phyloP scores from a whole-genome alignment of 2,888 invertebrate genomes.

The Aphidoletes aphidimyza region DNA sequence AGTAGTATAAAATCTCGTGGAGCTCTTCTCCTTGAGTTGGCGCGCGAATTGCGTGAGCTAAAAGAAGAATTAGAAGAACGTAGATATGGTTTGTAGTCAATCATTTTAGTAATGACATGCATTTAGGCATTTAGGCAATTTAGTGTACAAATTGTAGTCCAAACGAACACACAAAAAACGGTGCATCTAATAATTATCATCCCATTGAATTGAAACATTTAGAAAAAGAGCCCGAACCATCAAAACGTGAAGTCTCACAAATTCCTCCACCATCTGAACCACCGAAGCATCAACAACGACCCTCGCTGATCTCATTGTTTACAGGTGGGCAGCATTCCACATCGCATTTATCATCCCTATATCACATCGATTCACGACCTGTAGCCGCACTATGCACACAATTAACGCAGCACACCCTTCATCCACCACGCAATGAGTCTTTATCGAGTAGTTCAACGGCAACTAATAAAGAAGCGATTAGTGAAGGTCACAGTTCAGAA shows the following conservation, averaged over 20 bases:
- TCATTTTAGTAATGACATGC: no score
- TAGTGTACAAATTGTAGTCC: no score
- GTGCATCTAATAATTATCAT: no score
- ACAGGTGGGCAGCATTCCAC: constrained; percentile 67
- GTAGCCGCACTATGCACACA: constrained; percentile 66
- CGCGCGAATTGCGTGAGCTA: constrained; percentile 84
- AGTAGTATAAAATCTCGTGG: constrained; percentile 79
- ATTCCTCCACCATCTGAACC: constrained; percentile 67
- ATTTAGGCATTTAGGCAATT: no score
- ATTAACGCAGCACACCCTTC: constrained; percentile 66
- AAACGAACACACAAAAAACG: no score
- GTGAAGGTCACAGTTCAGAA: constrained; percentile 66
- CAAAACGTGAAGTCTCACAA: constrained; percentile 66
- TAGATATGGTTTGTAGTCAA: constrained; percentile 63
- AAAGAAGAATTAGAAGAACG: constrained; percentile 87
- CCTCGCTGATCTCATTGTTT: constrained; percentile 76
- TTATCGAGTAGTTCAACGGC: constrained; percentile 72
- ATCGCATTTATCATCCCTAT: constrained; percentile 64
- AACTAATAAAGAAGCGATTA: constrained; percentile 65
- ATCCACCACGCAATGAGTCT: constrained; percentile 69
- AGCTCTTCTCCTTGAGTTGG: constrained; percentile 84
- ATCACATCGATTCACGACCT: constrained; percentile 65
- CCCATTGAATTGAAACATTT: neutral
- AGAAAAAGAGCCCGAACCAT: constrained; percentile 61
- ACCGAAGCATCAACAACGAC: constrained; percentile 72